Percentiles rank a stretch among this genome's conserved stretches.
Evolutionary conservation across 2,888 invertebrate species (phyloP).

Genomic region (Lomographa bimaculata): DNA sequence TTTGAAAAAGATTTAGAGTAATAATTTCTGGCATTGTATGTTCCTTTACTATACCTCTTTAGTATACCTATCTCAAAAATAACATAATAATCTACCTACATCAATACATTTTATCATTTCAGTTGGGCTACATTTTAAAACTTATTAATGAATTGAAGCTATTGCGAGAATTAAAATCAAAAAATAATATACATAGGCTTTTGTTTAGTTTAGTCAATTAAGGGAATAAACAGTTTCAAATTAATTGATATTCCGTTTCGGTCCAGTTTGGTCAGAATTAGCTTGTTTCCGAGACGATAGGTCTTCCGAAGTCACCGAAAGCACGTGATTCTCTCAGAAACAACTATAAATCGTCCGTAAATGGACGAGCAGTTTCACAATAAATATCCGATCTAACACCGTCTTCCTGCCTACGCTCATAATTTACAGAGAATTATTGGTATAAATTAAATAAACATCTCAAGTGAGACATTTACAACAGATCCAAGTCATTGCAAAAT

Average conservation of each 20-base stretch:
- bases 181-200: too few species aligned
- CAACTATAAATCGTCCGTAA: slow-evolving; percentile 68
- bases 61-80: too few species aligned
- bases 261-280: slow-evolving; percentile 29
- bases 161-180: too few species aligned
- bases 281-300: slow-evolving; percentile 29
- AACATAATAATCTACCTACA: too few species aligned
- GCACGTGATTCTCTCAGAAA: slow-evolving; percentile 42
- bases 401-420: slow-evolving; percentile 77
- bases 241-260: slow-evolving; percentile 19
- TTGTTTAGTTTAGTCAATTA: too few species aligned
- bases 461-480: slow-evolving; percentile 71
- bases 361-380: slow-evolving; percentile 70
- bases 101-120: too few species aligned
- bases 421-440: slow-evolving; percentile 76
- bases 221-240: slow-evolving; percentile 9
- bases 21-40: too few species aligned
- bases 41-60: too few species aligned
- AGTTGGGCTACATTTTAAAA: too few species aligned
- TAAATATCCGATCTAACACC: slow-evolving; percentile 77
- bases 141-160: too few species aligned
- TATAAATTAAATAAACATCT: slow-evolving; percentile 80
- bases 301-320: slow-evolving; percentile 40
- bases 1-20: too few species aligned
- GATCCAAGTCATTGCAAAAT: slow-evolving; percentile 65